Evolutionary conservation across 2,888 invertebrate genomes (phyloP), one percentile per base, ranked within the genome.

Genomic region (Agrochola lota): DNA sequence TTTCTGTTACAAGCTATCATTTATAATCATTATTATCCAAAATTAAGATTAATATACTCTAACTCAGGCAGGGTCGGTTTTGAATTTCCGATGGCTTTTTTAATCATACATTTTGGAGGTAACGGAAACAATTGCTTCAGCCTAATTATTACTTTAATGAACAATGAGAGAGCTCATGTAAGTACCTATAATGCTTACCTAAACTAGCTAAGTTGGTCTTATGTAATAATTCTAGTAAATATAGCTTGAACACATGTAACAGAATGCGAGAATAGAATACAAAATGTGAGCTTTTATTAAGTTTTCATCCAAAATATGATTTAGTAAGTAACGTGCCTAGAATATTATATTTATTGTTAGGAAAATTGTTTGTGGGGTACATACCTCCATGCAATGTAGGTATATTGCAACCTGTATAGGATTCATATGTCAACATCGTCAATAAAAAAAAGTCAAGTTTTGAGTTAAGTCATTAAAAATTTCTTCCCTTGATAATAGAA

Each of bases 231-330:
- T 66, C 26, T 63, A 64, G 64, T 83, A 71, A 77, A 70, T 68
- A 68, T 57, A 46, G n/a, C 43, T 62, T 52, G 52, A 71, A 73
- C 43, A 71, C 64, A 60, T 67, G 62, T 62, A 79, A 67, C 79
- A 57, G 23, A 77, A 85, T 52, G 72, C 85, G 83, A 72, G 81
- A 69, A 81, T 68, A 71, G 86, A 87, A 87, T 85, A 88, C 81
- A 76, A 87, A 87, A 82, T 79, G 70, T 57, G 57, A 77, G 77
- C 49, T 85, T 71, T 82, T 85, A 84, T 85, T 77, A 78, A 83
- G 78, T 88, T 89, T 85, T 83, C 81, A 88, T 88, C 82, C 77
- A 84, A 88, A 86, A 88, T 84, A 78, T 81, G 86, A 85, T 88
- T 88, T 83, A 83, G 81, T 80, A 60, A 72, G 74, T 74, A 70